Conservation (phyloP, 2,113 vertebrate genomes). For the Actenoides hombroni region DNA sequence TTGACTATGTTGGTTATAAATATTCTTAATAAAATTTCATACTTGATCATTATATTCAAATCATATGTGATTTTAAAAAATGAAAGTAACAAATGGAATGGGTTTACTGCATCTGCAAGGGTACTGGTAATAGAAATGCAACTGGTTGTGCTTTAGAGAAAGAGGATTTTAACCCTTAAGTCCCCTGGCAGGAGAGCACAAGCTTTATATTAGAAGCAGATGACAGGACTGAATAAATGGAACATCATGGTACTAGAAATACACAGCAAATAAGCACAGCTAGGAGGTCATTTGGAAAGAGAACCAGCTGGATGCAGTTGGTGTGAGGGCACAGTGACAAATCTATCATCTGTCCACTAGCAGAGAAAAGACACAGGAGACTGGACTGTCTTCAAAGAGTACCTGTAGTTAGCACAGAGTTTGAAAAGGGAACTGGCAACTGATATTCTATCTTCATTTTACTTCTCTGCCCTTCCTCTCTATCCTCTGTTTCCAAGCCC, state of each 20-base stretch:
- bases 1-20: neutral
- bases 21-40: neutral
- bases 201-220: constrained; percentile 20
- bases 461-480: neutral
- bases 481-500: rapidly evolving
- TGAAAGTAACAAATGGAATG: neutral
- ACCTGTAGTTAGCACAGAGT: neutral
- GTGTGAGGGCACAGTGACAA: constrained; percentile 37
- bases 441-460: neutral
- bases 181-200: neutral
- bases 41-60: neutral
- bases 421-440: neutral
- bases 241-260: constrained; percentile 31
- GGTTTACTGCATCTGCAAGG: neutral
- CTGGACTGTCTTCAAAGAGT: constrained; percentile 16
- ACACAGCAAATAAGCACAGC: neutral
- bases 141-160: neutral
- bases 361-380: constrained; percentile 18
- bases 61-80: neutral
- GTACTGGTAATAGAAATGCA: neutral
- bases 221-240: constrained; percentile 40
- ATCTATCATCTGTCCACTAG: constrained; percentile 44
- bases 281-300: constrained; percentile 33
- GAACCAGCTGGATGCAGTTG: constrained; percentile 15
- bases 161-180: neutral